Evolutionary conservation across 2,888 invertebrate species (phyloP).

Genomic region (Crocallis elinguaria): DNA sequence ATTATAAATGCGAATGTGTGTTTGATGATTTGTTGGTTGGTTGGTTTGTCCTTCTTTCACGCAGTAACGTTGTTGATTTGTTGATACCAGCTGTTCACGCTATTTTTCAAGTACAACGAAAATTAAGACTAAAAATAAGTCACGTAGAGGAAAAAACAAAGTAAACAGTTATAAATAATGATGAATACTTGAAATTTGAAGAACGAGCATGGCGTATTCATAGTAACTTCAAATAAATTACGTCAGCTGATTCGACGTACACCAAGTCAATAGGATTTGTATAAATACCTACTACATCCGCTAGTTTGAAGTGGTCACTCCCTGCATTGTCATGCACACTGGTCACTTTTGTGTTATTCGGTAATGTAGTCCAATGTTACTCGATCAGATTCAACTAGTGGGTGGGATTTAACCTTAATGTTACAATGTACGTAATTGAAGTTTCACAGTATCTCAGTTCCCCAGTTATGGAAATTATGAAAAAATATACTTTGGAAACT

Average conservation of each 20-base stretch:
- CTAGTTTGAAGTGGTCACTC: conserved; percentile 46
- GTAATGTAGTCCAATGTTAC: conserved; percentile 41
- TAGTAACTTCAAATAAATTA: neutral
- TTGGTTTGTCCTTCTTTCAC: too few relatives aligned
- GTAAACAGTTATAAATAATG: neutral
- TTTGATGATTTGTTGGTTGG: too few relatives aligned
- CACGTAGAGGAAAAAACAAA: neutral
- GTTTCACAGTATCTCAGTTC: too few relatives aligned
- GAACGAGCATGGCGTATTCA: conserved; percentile 6
- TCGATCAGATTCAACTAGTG: conserved; percentile 23
- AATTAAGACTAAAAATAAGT: neutral
- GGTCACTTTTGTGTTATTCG: conserved; percentile 40
- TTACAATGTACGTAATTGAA: too few relatives aligned
- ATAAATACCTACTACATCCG: conserved; percentile 31
- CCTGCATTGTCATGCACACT: conserved; percentile 45
- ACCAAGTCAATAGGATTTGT: conserved; percentile 26
- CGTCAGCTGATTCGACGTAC: conserved; percentile 17
- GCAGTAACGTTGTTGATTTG: too few relatives aligned
- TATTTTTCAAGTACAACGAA: too few relatives aligned
- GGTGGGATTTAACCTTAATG: neutral
- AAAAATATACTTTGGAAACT: too few relatives aligned
- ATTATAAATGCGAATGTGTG: too few relatives aligned
- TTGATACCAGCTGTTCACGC: too few relatives aligned
- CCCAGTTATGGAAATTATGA: neutral
- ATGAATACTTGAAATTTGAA: neutral